phyloP scores from a whole-genome alignment of 2,113 vertebrate species.

The Zeus faber region DNA sequence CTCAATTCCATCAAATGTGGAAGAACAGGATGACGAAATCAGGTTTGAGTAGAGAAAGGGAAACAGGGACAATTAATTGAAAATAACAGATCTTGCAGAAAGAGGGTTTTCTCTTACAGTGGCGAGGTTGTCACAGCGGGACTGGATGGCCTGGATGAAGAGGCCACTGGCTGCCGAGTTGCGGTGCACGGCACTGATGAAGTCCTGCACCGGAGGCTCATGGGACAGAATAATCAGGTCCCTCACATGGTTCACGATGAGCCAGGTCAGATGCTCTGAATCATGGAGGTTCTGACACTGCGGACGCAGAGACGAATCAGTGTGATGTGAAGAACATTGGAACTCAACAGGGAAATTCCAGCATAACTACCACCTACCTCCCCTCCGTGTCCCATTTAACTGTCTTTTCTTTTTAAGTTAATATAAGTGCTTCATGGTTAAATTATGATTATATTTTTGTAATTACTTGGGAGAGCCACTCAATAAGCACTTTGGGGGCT shows the following conservation, averaged over 20 bases:
- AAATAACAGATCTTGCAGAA: neutral
- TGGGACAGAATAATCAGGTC: constrained; percentile 93
- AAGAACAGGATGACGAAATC: too few species aligned
- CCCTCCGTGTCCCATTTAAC: too few species aligned
- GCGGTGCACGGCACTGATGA: constrained; percentile 94
- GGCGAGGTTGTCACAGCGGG: constrained; percentile 91
- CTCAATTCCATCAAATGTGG: too few species aligned
- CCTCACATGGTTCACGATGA: constrained; percentile 94
- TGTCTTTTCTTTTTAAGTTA: too few species aligned
- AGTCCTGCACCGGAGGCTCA: constrained; percentile 96
- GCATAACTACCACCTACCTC: too few species aligned
- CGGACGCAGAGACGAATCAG: neutral
- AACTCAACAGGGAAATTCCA: too few species aligned
- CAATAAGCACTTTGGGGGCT: too few species aligned
- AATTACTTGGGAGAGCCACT: too few species aligned
- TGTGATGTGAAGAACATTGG: too few species aligned
- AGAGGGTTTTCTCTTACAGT: constrained; percentile 71
- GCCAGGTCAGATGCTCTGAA: constrained; percentile 95
- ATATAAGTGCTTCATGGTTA: too few species aligned
- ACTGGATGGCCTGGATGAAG: constrained; percentile 97
- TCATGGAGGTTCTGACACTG: constrained; percentile 99
- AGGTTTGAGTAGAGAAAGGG: neutral
- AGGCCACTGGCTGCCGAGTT: constrained; percentile 96
- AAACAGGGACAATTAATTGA: neutral
- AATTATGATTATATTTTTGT: too few species aligned